These are phyloP conservation scores for Numida meleagris DNA, from an alignment of 2,113 vertebrate genomes.

Conservation along the genomic window DNA sequence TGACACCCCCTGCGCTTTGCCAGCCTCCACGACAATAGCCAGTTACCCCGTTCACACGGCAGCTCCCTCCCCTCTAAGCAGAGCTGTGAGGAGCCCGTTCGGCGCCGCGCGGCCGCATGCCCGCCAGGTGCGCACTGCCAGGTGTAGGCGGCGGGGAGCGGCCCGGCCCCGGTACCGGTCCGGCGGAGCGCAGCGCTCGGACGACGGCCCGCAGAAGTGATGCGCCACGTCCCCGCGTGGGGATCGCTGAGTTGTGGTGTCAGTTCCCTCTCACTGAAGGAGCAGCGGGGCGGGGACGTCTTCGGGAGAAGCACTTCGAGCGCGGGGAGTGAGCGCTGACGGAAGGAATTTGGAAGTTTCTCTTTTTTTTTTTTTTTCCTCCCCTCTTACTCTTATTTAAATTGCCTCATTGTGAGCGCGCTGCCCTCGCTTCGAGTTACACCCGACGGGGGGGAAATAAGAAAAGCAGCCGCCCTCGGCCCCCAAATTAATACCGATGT, in stretches of 20 bases:
- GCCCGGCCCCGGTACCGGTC: neutral
- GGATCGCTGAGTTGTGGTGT: neutral
- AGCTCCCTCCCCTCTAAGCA: neutral
- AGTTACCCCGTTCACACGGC: constrained; percentile 25
- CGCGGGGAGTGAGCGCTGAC: neutral
- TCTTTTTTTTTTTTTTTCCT: neutral
- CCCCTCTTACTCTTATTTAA: neutral
- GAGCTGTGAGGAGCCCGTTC: neutral
- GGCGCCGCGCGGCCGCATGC: neutral
- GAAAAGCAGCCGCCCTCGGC: no score
- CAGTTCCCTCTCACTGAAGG: neutral
- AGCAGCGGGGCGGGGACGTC: neutral
- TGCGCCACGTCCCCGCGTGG: neutral
- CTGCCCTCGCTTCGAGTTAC: constrained; percentile 30
- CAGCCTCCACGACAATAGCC: constrained; percentile 4
- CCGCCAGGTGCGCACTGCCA: no score
- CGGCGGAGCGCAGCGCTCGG: neutral
- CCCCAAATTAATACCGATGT: neutral
- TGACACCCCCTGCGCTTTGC: neutral
- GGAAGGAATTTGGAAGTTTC: constrained; percentile 31
- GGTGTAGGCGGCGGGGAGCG: neutral
- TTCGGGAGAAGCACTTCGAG: neutral
- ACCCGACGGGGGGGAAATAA: neutral
- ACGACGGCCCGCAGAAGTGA: no score
- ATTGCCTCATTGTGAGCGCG: constrained; percentile 10